A percentile compares a stretch with the other conserved stretches of the same genome.
phyloP scores from a whole-genome alignment of 2,888 invertebrate species.

The Archaeoteleia sp. region DNA sequence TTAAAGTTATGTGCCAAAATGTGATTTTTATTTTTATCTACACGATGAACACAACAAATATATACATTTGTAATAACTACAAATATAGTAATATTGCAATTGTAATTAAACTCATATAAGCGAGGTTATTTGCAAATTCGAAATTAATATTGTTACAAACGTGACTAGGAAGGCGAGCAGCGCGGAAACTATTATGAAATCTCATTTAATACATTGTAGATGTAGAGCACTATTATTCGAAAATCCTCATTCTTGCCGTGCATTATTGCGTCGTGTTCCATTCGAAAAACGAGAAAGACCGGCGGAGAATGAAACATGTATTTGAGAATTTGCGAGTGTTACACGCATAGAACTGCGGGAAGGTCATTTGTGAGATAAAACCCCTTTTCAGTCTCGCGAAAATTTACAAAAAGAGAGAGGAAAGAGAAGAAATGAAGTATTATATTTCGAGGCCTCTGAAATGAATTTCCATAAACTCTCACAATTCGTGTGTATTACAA shows the following conservation, averaged over 20 bases:
- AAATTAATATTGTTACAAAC: slow-evolving; percentile 28
- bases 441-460: slow-evolving; percentile 42
- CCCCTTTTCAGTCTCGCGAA: slow-evolving; percentile 31
- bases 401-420: slow-evolving; percentile 33
- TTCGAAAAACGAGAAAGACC: slow-evolving; percentile 40
- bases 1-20: too few relatives aligned
- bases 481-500: too few relatives aligned
- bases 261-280: slow-evolving; percentile 50
- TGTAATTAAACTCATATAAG: slow-evolving; percentile 21
- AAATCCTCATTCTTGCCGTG: slow-evolving; percentile 47
- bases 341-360: slow-evolving; percentile 30
- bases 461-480: slow-evolving; percentile 43
- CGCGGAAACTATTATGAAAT: slow-evolving; percentile 48
- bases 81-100: too few relatives aligned
- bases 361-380: slow-evolving; percentile 51
- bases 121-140: slow-evolving; percentile 41
- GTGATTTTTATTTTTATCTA: too few relatives aligned
- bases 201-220: slow-evolving; percentile 46
- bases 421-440: slow-evolving; percentile 46
- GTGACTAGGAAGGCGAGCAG: slow-evolving; percentile 15
- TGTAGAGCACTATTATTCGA: slow-evolving; percentile 36
- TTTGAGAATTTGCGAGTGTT: slow-evolving; percentile 34
- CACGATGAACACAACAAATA: too few relatives aligned
- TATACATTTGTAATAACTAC: too few relatives aligned
- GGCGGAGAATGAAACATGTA: slow-evolving; percentile 46